These are phyloP conservation scores for Malurus elegans DNA, from an alignment of 2,113 vertebrate species.

Conservation along the genomic window DNA sequence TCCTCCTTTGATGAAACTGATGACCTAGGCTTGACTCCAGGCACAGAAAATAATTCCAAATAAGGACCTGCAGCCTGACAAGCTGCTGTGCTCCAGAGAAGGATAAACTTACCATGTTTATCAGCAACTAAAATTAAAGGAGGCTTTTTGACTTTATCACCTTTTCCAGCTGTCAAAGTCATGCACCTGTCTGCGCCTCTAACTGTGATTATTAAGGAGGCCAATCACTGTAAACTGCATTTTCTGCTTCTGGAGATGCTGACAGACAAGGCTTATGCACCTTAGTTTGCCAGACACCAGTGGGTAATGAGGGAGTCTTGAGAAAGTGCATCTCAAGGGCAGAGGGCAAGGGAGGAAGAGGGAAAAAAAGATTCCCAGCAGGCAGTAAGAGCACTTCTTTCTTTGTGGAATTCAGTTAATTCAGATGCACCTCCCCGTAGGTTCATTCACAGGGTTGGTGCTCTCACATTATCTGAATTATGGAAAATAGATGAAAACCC, in stretches of 20 bases:
- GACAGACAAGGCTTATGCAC: neutral
- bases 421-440: neutral
- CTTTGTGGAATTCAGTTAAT: neutral
- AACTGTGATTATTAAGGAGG: neutral
- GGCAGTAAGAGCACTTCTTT: neutral
- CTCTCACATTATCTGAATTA: neutral
- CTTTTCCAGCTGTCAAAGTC: neutral
- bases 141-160: neutral
- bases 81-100: neutral
- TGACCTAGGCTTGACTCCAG: conserved; percentile 23
- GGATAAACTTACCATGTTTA: conserved; percentile 17
- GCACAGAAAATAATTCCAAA: conserved; percentile 46
- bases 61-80: conserved; percentile 25
- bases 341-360: fast-evolving
- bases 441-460: neutral
- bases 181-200: neutral
- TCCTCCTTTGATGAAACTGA: conserved; percentile 32
- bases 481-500: neutral
- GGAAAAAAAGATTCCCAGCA: neutral
- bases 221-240: neutral
- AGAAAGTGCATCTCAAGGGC: neutral
- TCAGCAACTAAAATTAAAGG: neutral
- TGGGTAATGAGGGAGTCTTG: neutral
- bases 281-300: neutral
- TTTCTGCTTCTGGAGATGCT: neutral